Percentiles rank a stretch among this genome's conserved stretches.
Evolutionary conservation across 2,113 vertebrate genomes (phyloP).

Genomic region (Nothoprocta perdicaria): DNA sequence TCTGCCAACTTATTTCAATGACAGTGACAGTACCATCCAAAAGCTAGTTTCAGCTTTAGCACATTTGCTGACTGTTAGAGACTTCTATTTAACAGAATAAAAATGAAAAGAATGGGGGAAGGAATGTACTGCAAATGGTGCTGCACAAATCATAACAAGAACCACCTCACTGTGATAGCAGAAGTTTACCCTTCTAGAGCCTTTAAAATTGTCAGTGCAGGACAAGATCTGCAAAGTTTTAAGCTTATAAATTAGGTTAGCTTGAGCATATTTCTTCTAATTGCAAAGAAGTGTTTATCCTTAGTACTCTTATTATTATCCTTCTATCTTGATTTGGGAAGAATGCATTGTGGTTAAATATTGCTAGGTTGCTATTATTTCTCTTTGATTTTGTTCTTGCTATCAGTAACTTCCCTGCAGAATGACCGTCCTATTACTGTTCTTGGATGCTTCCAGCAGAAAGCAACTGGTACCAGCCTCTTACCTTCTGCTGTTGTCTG

Average conservation of each 20-base stretch:
- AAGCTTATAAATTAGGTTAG: not conserved
- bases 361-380: not conserved
- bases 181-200: not conserved
- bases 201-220: not conserved
- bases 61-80: not conserved
- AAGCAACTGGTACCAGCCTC: not conserved
- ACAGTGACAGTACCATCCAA: not conserved
- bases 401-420: not conserved
- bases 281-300: not conserved
- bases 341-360: not conserved
- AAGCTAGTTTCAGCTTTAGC: not conserved
- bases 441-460: not conserved
- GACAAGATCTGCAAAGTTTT: not conserved
- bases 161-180: not conserved
- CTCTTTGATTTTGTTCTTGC: not conserved
- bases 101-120: not conserved
- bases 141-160: not conserved
- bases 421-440: not conserved
- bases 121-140: not conserved
- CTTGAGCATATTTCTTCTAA: not conserved
- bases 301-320: not conserved
- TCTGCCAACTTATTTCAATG: not conserved
- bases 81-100: not conserved
- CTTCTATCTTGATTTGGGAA: not conserved
- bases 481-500: not conserved